Base-by-base conservation (phyloP, 2,888 invertebrate species). In the Platycheirus albimanus region DNA sequence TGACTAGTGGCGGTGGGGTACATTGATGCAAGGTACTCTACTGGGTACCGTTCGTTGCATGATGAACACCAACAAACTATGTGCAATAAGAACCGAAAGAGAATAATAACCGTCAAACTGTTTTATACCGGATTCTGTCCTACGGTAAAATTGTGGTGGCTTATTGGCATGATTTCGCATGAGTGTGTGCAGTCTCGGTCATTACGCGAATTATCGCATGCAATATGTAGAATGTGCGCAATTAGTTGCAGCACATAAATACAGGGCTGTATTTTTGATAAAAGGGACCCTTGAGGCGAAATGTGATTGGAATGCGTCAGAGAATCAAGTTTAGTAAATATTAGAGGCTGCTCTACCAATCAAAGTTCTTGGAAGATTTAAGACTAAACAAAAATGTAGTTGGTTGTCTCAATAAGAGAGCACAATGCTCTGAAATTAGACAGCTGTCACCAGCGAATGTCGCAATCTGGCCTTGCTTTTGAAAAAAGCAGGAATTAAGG, bases 81-180 rank as follows among this genome's bases (percentile, higher is more conserved):
- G 24, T n/a, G 61, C 56, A 30, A 33, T 33, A 47, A 67, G 69
- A 74, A 75, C 61, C 11, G 19, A 8, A 15, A 36, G 24, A 43
- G 71, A 72, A 41, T 28, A 56, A 66, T 83, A 81, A 81, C 77
- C 66, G 81, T 81, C 78, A 74, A 78, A 52, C 69, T 17, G 69
- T 56, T 51, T 58, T 52, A 47, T 72, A 78, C 77, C 71, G 78
- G 80, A 79, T 72, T 79, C 33, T 45, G 43, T 63, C 43, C 51
- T 72, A 79, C 74, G 74, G 63, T 76, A 70, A 54, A 69, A 70
- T 52, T 33, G 45, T 28, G 54, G 81, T 83, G 78, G 63, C 78
- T 83, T 83, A 83, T 83, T 83, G 81, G 72, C 78, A 83, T 30
- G 33, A 71, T 56, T 83, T 67, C 78, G 49, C 54, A 67, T 69